Percentiles rank a stretch among this genome's conserved stretches.
phyloP scores from a whole-genome alignment of 2,113 vertebrate genomes.

The Pomatorhinus ruficollis region DNA sequence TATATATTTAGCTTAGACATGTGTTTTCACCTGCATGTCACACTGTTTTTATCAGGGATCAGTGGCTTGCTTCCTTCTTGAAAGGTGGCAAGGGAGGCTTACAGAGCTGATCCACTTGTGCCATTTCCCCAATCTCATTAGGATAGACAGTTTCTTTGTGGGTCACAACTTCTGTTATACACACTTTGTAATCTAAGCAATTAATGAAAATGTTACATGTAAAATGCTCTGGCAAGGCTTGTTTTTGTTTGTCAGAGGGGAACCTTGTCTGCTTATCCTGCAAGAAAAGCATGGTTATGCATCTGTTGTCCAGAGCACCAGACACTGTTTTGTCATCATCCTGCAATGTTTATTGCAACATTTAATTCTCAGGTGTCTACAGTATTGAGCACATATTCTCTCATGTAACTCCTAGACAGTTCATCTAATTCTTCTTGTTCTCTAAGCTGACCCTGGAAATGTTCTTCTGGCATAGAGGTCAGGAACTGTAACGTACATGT shows the following conservation, averaged over 20 bases:
- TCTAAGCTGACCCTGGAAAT: neutral
- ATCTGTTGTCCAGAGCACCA: neutral
- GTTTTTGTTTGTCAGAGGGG: neutral
- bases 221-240: neutral
- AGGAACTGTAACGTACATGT: neutral
- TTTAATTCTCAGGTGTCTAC: neutral
- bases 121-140: neutral
- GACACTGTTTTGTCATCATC: neutral
- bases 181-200: neutral
- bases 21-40: neutral
- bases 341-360: neutral
- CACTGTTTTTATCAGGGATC: neutral
- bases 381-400: neutral
- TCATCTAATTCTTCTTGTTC: neutral
- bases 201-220: neutral
- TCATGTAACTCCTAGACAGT: neutral
- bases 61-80: neutral
- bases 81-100: rapidly evolving
- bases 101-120: neutral
- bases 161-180: neutral
- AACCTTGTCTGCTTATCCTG: neutral
- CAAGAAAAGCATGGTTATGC: neutral
- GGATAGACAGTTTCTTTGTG: neutral
- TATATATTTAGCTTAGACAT: neutral
- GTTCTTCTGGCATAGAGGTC: neutral